These are phyloP conservation scores for Pygathrix nemaeus DNA, from an alignment of 2,113 vertebrate species.

Conservation along the genomic window DNA sequence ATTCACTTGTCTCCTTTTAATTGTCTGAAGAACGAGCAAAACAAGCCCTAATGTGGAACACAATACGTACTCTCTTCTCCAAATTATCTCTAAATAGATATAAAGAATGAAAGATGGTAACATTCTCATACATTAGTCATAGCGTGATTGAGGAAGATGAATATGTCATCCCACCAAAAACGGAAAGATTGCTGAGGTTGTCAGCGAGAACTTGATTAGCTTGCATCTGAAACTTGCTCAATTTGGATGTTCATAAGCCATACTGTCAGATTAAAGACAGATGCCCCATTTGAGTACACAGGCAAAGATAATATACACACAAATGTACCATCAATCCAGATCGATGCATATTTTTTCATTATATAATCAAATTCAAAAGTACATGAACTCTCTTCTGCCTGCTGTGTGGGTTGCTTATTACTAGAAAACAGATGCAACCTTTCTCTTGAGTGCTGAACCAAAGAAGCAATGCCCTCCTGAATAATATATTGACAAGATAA, in stretches of 20 bases:
- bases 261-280: conserved; percentile 77
- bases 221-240: conserved; percentile 71
- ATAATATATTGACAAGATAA: not conserved
- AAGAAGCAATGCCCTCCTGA: not conserved
- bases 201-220: conserved; percentile 76
- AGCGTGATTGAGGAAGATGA: conserved; percentile 62
- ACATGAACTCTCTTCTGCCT: conserved; percentile 34
- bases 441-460: conserved; percentile 18
- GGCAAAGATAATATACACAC: conserved; percentile 68
- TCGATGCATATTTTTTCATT: conserved; percentile 69
- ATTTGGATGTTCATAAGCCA: conserved; percentile 77
- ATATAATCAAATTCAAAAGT: conserved; percentile 67
- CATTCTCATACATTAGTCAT: conserved; percentile 64
- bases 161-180: conserved; percentile 71
- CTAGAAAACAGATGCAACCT: not conserved
- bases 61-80: conserved; percentile 42
- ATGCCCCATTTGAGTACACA: conserved; percentile 64
- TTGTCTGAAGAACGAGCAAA: conserved; percentile 58
- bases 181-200: conserved; percentile 69
- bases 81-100: conserved; percentile 55
- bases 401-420: conserved; percentile 41
- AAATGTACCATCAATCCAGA: conserved; percentile 71
- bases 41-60: not conserved
- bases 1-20: conserved; percentile 22
- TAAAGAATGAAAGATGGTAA: conserved; percentile 57